phyloP scores from a whole-genome alignment of 2,797 vertebrate species.

The Channa striata region DNA sequence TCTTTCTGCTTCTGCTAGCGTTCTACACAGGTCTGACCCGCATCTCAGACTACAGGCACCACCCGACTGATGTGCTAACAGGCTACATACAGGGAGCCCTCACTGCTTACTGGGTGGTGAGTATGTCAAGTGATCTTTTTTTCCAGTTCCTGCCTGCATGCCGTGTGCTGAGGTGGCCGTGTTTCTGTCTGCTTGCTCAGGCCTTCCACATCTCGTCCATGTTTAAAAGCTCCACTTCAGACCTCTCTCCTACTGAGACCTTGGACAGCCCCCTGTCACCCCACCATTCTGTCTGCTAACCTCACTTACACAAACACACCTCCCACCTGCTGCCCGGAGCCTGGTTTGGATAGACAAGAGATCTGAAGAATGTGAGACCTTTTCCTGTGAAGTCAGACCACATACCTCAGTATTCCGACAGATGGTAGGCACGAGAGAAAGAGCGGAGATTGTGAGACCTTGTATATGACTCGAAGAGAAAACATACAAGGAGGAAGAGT shows the following conservation, averaged over 20 bases:
- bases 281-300: conserved; percentile 71
- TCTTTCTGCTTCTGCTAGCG: conserved; percentile 79
- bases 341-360: conserved; percentile 28
- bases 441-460: conserved; percentile 9
- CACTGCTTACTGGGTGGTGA: conserved; percentile 85
- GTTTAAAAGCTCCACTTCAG: conserved; percentile 68
- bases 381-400: conserved; percentile 73
- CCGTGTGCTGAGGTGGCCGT: conserved; percentile 4
- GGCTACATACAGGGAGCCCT: conserved; percentile 82
- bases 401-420: conserved; percentile 66
- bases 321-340: conserved; percentile 43
- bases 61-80: conserved; percentile 75
- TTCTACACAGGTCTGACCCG: conserved; percentile 81
- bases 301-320: background rate
- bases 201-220: conserved; percentile 79
- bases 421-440: background rate
- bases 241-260: conserved; percentile 49
- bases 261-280: conserved; percentile 57
- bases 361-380: conserved; percentile 64
- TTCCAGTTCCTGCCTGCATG: background rate
- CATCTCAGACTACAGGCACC: conserved; percentile 82
- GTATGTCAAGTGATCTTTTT: conserved; percentile 44
- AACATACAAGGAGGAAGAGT: conserved; percentile 14
- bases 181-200: conserved; percentile 47
- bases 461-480: conserved; percentile 29